Conservation (phyloP, 2,888 invertebrate genomes). For the Pterobdella sp. region DNA sequence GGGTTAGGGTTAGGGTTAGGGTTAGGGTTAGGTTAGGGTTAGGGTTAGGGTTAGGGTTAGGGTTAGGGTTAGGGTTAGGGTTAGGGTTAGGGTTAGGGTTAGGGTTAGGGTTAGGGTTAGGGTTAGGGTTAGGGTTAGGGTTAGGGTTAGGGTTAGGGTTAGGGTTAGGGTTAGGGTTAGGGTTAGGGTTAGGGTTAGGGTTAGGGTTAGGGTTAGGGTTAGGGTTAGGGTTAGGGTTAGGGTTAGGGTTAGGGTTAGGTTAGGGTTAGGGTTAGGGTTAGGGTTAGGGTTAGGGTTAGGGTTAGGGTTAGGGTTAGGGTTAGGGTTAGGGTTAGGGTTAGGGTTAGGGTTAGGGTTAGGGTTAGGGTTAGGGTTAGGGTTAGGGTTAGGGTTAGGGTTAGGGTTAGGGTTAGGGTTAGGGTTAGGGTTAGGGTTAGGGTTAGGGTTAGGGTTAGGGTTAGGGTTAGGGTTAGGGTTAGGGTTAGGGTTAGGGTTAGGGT, state of each 20-base stretch:
- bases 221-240: constrained; percentile 34
- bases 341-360: background rate
- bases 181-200: constrained; percentile 24
- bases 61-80: constrained; percentile 7
- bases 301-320: constrained; percentile 30
- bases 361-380: constrained; percentile 32
- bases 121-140: constrained; percentile 18
- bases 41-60: constrained; percentile 5
- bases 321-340: background rate
- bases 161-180: constrained; percentile 6
- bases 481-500: constrained; percentile 35
- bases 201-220: constrained; percentile 37
- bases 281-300: constrained; percentile 34
- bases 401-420: constrained; percentile 36
- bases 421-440: constrained; percentile 33
- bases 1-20: background rate
- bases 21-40: background rate
- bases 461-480: constrained; percentile 35
- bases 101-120: constrained; percentile 12
- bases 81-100: constrained; percentile 5
- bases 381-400: constrained; percentile 36
- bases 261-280: constrained; percentile 40
- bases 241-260: constrained; percentile 37
- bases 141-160: background rate
- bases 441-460: constrained; percentile 33